phyloP scores from a whole-genome alignment of 2,797 vertebrate species.

The Rhincodon typus region DNA sequence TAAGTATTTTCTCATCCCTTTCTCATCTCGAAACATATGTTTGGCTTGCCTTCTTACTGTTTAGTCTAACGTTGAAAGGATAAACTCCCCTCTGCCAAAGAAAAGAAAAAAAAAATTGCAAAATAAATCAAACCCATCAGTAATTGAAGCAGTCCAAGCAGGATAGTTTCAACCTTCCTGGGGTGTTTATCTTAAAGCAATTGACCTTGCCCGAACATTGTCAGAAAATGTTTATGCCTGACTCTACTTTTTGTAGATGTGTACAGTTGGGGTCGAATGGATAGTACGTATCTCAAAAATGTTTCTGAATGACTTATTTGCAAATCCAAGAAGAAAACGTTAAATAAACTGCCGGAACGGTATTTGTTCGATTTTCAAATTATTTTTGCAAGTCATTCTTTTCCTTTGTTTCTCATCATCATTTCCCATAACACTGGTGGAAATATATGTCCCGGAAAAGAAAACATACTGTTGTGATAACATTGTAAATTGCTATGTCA shows the following conservation, averaged over 20 bases:
- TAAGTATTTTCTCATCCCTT: constrained; percentile 10
- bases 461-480: no score
- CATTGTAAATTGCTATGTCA: neutral
- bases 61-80: constrained; percentile 33
- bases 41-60: constrained; percentile 18
- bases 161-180: neutral
- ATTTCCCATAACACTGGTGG: neutral
- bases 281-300: neutral
- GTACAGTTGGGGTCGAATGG: neutral
- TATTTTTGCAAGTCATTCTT: neutral
- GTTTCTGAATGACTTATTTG: neutral
- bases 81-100: neutral
- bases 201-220: neutral
- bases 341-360: neutral
- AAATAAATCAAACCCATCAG: constrained; percentile 1
- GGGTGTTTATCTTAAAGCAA: constrained; percentile 8
- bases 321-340: neutral
- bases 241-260: neutral
- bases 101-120: neutral
- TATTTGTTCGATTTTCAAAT: neutral
- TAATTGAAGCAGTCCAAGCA: constrained; percentile 5
- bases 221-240: neutral
- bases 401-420: neutral
- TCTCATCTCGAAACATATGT: constrained; percentile 8
- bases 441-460: no score